Evolutionary conservation across 2,113 vertebrate species (phyloP), one percentile per base, ranked within the genome.

Genomic region (Solea solea): DNA sequence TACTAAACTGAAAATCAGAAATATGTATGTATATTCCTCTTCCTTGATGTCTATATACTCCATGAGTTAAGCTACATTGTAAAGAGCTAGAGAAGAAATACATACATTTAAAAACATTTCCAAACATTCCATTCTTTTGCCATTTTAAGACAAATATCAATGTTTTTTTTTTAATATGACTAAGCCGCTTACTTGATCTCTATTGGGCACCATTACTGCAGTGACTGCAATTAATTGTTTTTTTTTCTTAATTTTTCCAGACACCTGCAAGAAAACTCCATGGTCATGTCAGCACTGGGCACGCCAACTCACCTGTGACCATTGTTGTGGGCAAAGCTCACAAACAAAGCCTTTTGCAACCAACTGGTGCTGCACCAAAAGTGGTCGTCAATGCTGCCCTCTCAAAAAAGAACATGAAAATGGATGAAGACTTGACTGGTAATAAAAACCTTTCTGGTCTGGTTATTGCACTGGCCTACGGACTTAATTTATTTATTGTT

Each of bases 381-480:
- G 72, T 95, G 45, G 78, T 96, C 5, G 81, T 64, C 76, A 96
- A 95, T 63, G 60, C 87, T 0, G 55, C 77, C 0, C 1, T 92
- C 44, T 60, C 71, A n/a, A 93, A 87, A 61, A 89, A 90, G 1
- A 86, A 91, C 74, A 72, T 91, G 90, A 89, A 92, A 6, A 90
- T 94, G 88, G 93, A 96, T 1, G 95, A 96, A 64, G 94, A 94
- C 70, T 89, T 96, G 66, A 93, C 94, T 64, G 96, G 96, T 96
- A 85, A 34, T 25, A 11, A 4, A 21, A 5, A 12, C 10, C 13
- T 45, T 28, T 56, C 5, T 4, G 7, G 40, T 11, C 0, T 3
- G 9, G 49, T 39, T 25, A 64, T 55, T 12, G 2, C 1, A 1
- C 45, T 11, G 11, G 1, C 7, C 41, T 0, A 8, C 56, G 4